Base-by-base conservation (phyloP, 2,113 vertebrate genomes). In the Hystrix cristata region DNA sequence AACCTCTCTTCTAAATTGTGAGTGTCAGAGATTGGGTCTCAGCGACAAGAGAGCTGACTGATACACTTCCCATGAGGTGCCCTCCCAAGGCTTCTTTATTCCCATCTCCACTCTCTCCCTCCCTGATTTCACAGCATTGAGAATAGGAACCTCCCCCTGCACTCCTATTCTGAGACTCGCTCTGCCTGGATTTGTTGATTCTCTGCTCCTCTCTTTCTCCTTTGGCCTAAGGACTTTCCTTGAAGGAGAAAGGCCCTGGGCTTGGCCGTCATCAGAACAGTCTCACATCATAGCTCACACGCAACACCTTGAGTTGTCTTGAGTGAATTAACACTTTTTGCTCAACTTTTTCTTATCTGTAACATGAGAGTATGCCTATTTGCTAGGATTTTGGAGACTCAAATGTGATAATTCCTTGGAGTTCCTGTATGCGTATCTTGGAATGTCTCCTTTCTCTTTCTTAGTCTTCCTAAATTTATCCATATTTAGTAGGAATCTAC, bases 41-140 rank as follows among this genome's bases (percentile, higher is more conserved):
- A 13, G 46, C 16, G 2, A 6, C 15, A 1, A 15, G 72, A 48
- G 72, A 76, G 46, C 46, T 8, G 7, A 15, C 43, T 3, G 8
- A 1, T 14, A 2, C 27, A 31, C 38, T 7, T 15, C 16, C 31
- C 10, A 0, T 29, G 43, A 11, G 5, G 9, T 2, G 10, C 1
- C 43, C 59, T 4, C 48, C 10, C 0, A 0, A 8, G 3, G 9
- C 21, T 13, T 51, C n/a, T 12, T 46, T 18, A 23, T 1, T 21
- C 67, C n/a, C 0, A 0, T 12, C 46, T 72, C 10, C 21, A 3
- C 0, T 3, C 65, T 15, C 53, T 5, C 14, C 60, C 34, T 93
- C 5, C 9, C 60, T 38, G 9, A 7, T 14, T 18, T 31, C 29
- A 11, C 60, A 38, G 15, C 5, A 7, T 34, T 38, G 8, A 85